Base-by-base conservation (phyloP, 92 coral and sea anemone species). In the Porites evermanni region DNA sequence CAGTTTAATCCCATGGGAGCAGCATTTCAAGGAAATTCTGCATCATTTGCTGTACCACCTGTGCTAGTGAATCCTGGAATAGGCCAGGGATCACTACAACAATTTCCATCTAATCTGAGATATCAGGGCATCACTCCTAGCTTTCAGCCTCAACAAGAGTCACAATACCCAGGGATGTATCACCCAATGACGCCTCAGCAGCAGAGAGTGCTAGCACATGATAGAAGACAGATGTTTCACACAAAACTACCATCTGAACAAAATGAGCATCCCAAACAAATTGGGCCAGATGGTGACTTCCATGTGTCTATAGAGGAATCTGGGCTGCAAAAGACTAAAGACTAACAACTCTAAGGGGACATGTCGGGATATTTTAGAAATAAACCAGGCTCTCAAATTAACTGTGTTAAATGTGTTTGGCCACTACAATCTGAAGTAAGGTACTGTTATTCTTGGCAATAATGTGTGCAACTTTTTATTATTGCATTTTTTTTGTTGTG, bases 191-290 rank as follows among this genome's bases (percentile, higher is more conserved):
- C 3, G 3, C 32, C 32, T 29, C 32, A 52, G 60, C 47, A 54
- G 16, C 24, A 51, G 10, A 60, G 16, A 53, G 16, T 19, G 65
- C 65, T 59, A 20, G 74, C 14, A 17, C 65, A 53, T 47, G 65
- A 11, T 3, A 67, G 83, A 79, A 79, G 83, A 18, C 50, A 44
- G 19, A 6, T 44, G 83, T 21, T 47, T 52, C 83, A 26, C 2
- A 56, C 65, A 8, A 66, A 66, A 53, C 54, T 67, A n/a, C 84
- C 84, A 32, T 21, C 74, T 52, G 84, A 79, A 58, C 84, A 79
- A 53, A 79, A 63, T 79, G 84, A 79, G 26, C 8, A 20, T 65
- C 16, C 51, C 20, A 64, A 19, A 47, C 60, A 79, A 79, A 64
- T 8, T 79, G 75, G 84, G 14, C 84, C 6, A 6, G 38, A 14